These are phyloP conservation scores for Gasterosteus aculeatus DNA, from an alignment of 2,113 vertebrate genomes.

Conservation along the genomic window DNA sequence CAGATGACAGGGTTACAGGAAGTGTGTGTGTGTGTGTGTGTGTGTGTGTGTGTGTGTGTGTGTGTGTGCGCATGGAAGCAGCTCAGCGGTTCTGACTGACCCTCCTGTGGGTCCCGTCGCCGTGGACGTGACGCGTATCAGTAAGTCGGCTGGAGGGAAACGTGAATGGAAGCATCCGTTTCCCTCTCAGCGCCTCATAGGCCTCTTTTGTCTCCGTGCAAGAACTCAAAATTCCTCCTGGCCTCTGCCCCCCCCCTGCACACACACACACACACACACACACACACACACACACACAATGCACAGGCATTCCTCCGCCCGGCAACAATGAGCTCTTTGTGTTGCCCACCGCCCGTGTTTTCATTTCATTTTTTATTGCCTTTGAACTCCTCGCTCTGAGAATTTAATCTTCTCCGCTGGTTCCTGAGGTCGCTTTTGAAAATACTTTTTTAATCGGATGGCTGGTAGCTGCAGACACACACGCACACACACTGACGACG, in stretches of 20 bases:
- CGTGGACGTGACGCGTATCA: neutral
- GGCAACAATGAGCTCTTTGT: slow-evolving; percentile 79
- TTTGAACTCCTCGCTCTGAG: slow-evolving; percentile 65
- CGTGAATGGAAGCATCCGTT: slow-evolving; percentile 14
- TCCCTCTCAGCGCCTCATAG: slow-evolving; percentile 64
- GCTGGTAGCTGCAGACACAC: slow-evolving; percentile 28
- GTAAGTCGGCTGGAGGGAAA: neutral
- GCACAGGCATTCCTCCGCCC: slow-evolving; percentile 73
- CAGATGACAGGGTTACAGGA: slow-evolving; percentile 54
- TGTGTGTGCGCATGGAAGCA: slow-evolving; percentile 13
- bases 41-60: slow-evolving; percentile 26
- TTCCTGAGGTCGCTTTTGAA: slow-evolving; percentile 63
- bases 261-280: slow-evolving; percentile 12
- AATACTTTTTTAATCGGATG: slow-evolving; percentile 32
- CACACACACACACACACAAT: slow-evolving; percentile 67
- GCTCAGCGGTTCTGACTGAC: too few species aligned
- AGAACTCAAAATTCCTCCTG: slow-evolving; percentile 74
- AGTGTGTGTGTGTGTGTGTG: slow-evolving; percentile 40
- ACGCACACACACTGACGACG: neutral
- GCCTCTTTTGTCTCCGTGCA: slow-evolving; percentile 77
- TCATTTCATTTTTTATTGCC: slow-evolving; percentile 79
- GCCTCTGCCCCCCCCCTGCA: slow-evolving; percentile 58
- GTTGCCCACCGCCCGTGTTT: slow-evolving; percentile 65
- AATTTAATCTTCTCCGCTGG: slow-evolving; percentile 68
- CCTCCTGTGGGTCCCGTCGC: neutral